Percentiles rank a stretch among this genome's conserved stretches.
Evolutionary conservation across 2,113 vertebrate species (phyloP).

Genomic region (Grantiella picta): DNA sequence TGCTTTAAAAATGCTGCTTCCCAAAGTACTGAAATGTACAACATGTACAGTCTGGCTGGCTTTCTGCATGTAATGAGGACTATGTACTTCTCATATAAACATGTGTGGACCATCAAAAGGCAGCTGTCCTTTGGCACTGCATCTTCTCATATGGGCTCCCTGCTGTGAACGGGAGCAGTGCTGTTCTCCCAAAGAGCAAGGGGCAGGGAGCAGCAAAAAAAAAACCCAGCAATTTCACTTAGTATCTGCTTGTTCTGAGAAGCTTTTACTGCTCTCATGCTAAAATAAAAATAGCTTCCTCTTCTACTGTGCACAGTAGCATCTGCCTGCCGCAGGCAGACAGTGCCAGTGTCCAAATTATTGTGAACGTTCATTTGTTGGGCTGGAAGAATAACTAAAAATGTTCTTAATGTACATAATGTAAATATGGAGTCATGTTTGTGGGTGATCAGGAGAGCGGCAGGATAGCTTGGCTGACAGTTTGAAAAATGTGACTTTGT

Average conservation of each 20-base stretch:
- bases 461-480: not conserved
- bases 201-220: not conserved
- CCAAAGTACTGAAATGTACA: not conserved
- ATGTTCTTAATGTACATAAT: not conserved
- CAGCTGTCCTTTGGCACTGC: not conserved
- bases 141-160: not conserved
- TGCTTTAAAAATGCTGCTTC: not conserved
- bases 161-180: fast-evolving
- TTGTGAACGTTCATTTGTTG: not conserved
- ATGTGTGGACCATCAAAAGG: fast-evolving
- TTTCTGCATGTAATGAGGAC: not conserved
- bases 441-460: not conserved
- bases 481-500: not conserved
- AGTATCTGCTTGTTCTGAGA: not conserved
- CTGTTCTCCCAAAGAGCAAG: not conserved
- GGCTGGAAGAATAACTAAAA: not conserved
- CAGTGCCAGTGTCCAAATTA: not conserved
- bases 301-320: not conserved
- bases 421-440: not conserved
- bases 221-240: not conserved
- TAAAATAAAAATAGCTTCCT: not conserved
- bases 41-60: not conserved
- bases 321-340: not conserved
- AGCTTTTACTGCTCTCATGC: not conserved
- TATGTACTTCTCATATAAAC: not conserved